Base-by-base conservation (phyloP, 2,888 invertebrate species). In the Eulithis prunata region DNA sequence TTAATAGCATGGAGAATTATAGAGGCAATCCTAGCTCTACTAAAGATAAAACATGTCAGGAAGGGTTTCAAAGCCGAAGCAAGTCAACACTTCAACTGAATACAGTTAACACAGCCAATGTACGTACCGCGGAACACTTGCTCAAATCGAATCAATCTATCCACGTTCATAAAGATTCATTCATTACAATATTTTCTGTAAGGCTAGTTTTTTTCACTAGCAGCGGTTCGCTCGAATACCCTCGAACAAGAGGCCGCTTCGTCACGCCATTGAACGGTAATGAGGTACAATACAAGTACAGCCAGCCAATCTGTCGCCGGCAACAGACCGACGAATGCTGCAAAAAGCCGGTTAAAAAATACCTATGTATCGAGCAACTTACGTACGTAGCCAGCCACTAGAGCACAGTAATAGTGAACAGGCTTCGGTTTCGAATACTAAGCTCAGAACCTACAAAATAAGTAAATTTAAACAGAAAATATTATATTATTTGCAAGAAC, bases 221-320 rank as follows among this genome's bases (percentile, higher is more conserved):
- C 21, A 32, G 60, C 69, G 77, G 63, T 71, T 68, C 75, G 78
- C 73, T 73, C 73, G 74, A 74, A 66, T 72, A 69, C 70, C 60
- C 76, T 69, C 73, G 73, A 75, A 75, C 73, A 72, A 77, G 68
- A 73, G 76, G 69, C 65, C 68, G 68, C 67, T 70, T 69, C 76
- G 83, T 81, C 80, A 83, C 77, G 83, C 80, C 80, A 82, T 80
- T 82, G 83, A 81, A 75, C 75, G 68, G 63, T 73, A 72, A 72
- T 71, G 66, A 14, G 10, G 13, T 53, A 36, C 28, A 69, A 32
- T 32, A 32, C 32, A 32, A 59, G 75, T 74, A 76, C 66, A 69
- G 72, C 71, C 76, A 80, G 78, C 74, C 80, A 75, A 78, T 73
- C 76, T 77, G 80, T 74, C 81, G 75, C 74, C 78, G 66, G 70